These are phyloP conservation scores for Blastomussa wellsi DNA, from an alignment of 92 coral and sea anemone genomes.

Conservation along the genomic window DNA sequence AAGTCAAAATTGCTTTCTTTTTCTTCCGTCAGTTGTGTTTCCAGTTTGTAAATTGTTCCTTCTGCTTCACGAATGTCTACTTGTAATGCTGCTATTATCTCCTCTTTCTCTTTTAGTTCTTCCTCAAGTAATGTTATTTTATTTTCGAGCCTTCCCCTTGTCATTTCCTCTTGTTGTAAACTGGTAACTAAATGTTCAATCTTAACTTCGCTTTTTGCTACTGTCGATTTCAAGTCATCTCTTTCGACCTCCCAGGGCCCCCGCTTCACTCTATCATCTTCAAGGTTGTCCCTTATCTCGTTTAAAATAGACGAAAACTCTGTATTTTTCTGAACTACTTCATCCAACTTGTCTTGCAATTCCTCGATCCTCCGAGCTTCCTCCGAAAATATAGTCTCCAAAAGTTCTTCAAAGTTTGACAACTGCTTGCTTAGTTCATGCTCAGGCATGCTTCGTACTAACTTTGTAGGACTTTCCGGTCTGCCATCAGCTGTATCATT, in stretches of 20 bases:
- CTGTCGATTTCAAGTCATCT: constrained; percentile 27
- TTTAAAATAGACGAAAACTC: constrained; percentile 57
- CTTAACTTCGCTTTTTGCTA: constrained; percentile 40
- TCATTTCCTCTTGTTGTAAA: constrained; percentile 28
- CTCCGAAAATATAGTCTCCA: constrained; percentile 69
- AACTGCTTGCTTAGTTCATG: constrained; percentile 67
- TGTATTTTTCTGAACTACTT: constrained; percentile 63
- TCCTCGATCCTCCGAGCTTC: constrained; percentile 76
- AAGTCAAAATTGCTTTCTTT: constrained; percentile 51
- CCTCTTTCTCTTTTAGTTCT: constrained; percentile 59
- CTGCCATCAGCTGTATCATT: constrained; percentile 18
- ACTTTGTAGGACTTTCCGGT: constrained; percentile 43
- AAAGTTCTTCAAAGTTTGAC: constrained; percentile 60
- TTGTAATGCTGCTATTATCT: constrained; percentile 31
- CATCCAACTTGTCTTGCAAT: constrained; percentile 61
- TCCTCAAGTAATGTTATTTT: constrained; percentile 45
- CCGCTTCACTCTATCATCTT: constrained; percentile 35
- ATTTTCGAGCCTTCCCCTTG: constrained; percentile 48
- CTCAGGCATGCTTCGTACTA: constrained; percentile 49
- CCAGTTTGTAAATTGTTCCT: constrained; percentile 28
- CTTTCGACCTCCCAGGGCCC: constrained; percentile 38
- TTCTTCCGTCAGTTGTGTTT: constrained; percentile 52
- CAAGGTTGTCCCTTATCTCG: constrained; percentile 50
- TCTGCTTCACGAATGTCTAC: constrained; percentile 45
- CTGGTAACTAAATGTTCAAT: constrained; percentile 29